phyloP scores from a whole-genome alignment of 2,113 vertebrate genomes.

The Silurus glanis region DNA sequence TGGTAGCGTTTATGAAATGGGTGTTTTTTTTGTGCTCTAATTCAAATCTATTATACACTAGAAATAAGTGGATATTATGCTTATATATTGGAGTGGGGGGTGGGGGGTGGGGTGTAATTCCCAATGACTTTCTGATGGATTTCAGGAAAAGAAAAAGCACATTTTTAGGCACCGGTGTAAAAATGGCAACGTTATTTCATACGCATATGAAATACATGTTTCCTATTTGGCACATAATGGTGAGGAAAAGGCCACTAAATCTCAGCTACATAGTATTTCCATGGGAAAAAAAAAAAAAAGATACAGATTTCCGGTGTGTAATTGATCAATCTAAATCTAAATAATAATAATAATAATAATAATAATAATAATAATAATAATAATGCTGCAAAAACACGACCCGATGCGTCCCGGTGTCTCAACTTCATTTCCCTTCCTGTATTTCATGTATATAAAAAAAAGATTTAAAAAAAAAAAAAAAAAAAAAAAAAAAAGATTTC shows the following conservation, averaged over 20 bases:
- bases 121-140: background rate
- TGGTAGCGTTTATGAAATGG: too few relatives aligned
- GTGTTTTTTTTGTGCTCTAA: constrained; percentile 7
- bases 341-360: too few relatives aligned
- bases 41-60: too few relatives aligned
- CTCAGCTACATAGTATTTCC: constrained; percentile 54
- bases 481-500: background rate
- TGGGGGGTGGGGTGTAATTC: background rate
- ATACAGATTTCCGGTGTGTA: background rate
- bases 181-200: constrained; percentile 53
- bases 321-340: background rate
- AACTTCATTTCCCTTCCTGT: background rate
- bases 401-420: background rate
- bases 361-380: too few relatives aligned
- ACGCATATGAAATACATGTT: background rate
- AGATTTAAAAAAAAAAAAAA: background rate
- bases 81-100: too few relatives aligned
- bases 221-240: constrained; percentile 72
- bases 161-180: constrained; percentile 51
- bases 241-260: constrained; percentile 71
- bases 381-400: too few relatives aligned
- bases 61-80: too few relatives aligned
- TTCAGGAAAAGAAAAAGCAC: constrained; percentile 39
- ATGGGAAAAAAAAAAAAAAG: background rate
- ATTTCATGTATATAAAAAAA: too few relatives aligned